These are phyloP conservation scores for Gambusia yucatana DNA, from an alignment of 2,797 vertebrate species.

Conservation along the genomic window DNA sequence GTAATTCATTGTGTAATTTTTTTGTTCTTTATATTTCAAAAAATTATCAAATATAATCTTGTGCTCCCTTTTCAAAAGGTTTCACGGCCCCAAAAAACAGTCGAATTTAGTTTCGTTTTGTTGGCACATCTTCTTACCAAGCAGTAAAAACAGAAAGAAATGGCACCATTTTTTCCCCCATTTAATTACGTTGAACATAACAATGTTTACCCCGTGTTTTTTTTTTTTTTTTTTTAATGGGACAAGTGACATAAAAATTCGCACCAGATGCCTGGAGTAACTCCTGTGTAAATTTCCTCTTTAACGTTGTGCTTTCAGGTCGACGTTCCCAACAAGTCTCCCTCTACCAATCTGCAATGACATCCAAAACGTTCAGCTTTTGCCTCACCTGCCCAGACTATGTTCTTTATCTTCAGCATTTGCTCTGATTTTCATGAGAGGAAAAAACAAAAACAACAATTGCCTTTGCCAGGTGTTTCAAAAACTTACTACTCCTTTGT, in stretches of 20 bases:
- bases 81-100: neutral
- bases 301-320: neutral
- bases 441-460: neutral
- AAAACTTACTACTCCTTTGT: neutral
- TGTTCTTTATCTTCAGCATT: neutral
- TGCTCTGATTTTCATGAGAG: neutral
- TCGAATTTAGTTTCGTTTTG: neutral
- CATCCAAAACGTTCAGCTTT: neutral
- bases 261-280: neutral
- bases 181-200: neutral
- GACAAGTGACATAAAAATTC: neutral
- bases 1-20: neutral
- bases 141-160: neutral
- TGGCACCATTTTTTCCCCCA: neutral
- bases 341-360: neutral
- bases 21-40: neutral
- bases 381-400: neutral
- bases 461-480: neutral
- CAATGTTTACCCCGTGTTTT: no score
- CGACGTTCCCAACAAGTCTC: neutral
- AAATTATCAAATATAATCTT: neutral
- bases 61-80: neutral
- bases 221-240: neutral
- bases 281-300: neutral
- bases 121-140: neutral